Conservation (phyloP, 2,888 invertebrate species). For the Cosmia trapezina region DNA sequence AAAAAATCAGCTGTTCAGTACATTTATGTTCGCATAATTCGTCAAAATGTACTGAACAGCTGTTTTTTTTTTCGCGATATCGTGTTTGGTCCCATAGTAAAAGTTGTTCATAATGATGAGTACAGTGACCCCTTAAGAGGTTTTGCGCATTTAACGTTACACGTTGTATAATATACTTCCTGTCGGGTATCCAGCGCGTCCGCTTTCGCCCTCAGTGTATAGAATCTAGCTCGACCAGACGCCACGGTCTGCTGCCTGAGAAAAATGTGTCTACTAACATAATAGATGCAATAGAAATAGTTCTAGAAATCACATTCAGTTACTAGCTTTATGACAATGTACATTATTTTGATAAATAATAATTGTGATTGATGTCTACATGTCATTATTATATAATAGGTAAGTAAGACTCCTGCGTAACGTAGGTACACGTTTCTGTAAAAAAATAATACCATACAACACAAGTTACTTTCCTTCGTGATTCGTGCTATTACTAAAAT, state of each 20-base stretch:
- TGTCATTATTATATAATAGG: slow-evolving; percentile 38
- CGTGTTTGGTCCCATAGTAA: too few species aligned
- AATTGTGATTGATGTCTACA: slow-evolving; percentile 42
- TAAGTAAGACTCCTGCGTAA: slow-evolving; percentile 24
- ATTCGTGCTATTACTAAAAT: slow-evolving; percentile 31
- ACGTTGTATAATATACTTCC: slow-evolving; percentile 68
- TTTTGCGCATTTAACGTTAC: too few species aligned
- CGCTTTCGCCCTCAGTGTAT: slow-evolving; percentile 73
- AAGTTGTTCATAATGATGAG: too few species aligned
- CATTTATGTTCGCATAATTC: too few species aligned
- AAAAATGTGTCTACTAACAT: slow-evolving; percentile 81
- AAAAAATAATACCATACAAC: slow-evolving; percentile 13
- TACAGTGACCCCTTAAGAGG: too few species aligned
- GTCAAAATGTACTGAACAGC: too few species aligned
- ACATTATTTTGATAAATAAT: slow-evolving; percentile 49
- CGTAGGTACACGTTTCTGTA: neutral
- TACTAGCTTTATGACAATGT: slow-evolving; percentile 47
- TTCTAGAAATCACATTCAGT: slow-evolving; percentile 55
- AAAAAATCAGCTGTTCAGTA: too few species aligned
- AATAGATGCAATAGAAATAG: slow-evolving; percentile 62
- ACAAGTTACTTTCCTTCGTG: slow-evolving; percentile 1
- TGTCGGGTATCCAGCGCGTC: slow-evolving; percentile 63
- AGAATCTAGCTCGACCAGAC: slow-evolving; percentile 78
- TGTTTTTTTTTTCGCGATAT: too few species aligned
- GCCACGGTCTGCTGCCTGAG: slow-evolving; percentile 85